Percentiles rank a stretch among this genome's conserved stretches.
phyloP scores from a whole-genome alignment of 2,113 vertebrate genomes.

The Panthera uncia region DNA sequence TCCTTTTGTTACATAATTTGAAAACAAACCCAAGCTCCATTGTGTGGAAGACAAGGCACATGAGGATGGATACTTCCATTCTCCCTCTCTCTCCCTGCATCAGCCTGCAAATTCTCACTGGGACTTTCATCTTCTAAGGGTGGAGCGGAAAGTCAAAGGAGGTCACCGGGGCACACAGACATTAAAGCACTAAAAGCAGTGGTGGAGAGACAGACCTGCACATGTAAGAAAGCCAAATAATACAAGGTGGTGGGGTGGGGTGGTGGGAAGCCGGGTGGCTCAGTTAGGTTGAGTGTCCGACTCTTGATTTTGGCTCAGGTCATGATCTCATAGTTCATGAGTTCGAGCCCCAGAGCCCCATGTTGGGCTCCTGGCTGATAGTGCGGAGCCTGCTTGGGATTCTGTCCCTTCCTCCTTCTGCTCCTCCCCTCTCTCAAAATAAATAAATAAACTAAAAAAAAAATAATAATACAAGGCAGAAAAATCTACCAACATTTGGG shows the following conservation, averaged over 20 bases:
- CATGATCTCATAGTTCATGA: too few relatives aligned
- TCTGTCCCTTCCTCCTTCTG: too few relatives aligned
- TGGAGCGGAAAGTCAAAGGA: not conserved
- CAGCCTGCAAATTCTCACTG: not conserved
- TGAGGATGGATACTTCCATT: rapidly evolving
- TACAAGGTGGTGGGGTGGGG: not conserved
- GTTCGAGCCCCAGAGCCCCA: too few relatives aligned
- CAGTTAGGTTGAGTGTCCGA: too few relatives aligned
- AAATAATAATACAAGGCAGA: not conserved
- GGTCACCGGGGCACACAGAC: not conserved
- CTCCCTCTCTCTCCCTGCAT: too few relatives aligned
- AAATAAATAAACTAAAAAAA: too few relatives aligned
- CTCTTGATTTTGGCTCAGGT: too few relatives aligned
- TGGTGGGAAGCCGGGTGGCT: too few relatives aligned
- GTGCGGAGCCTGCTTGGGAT: too few relatives aligned
- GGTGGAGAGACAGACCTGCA: not conserved
- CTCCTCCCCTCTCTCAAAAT: too few relatives aligned
- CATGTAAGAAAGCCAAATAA: not conserved
- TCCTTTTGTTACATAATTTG: not conserved
- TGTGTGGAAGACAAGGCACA: not conserved
- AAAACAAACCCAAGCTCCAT: not conserved
- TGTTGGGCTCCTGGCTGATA: too few relatives aligned
- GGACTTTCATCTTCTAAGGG: not conserved
- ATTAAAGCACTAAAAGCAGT: not conserved
- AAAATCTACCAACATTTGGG: not conserved